A percentile compares a stretch with the other conserved stretches of the same genome.
phyloP scores from a whole-genome alignment of 2,888 invertebrate genomes.

The Cylindroiulus punctatus region DNA sequence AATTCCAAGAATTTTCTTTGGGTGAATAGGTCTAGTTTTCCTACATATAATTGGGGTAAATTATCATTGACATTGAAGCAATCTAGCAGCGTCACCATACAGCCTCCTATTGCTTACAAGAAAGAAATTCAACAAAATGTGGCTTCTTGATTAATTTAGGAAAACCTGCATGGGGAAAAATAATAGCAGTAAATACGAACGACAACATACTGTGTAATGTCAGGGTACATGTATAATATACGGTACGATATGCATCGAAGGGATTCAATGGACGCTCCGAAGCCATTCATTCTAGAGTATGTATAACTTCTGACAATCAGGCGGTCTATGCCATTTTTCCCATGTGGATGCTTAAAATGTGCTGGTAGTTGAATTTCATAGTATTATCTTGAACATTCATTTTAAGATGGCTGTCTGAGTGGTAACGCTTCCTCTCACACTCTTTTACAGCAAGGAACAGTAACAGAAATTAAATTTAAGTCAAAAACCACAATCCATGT shows the following conservation, averaged over 20 bases:
- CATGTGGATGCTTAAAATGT: too few species aligned
- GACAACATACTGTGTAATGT: not conserved
- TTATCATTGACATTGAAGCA: conserved; percentile 2
- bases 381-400: too few species aligned
- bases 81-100: not conserved
- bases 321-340: not conserved
- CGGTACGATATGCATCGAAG: not conserved
- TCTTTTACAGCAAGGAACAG: too few species aligned
- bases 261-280: not conserved
- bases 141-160: not conserved
- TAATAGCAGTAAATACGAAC: not conserved
- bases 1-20: not conserved
- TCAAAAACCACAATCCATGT: too few species aligned
- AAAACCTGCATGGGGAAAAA: not conserved
- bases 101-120: not conserved
- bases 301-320: not conserved
- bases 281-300: not conserved
- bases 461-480: too few species aligned
- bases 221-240: not conserved
- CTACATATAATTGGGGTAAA: conserved; percentile 2
- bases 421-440: too few species aligned
- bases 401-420: too few species aligned
- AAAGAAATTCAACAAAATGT: not conserved
- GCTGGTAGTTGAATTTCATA: too few species aligned
- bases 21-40: not conserved